A percentile compares a stretch with the other conserved stretches of the same genome.
Conservation (phyloP, 23 tunicate species). For the Halocynthia roretzi region DNA sequence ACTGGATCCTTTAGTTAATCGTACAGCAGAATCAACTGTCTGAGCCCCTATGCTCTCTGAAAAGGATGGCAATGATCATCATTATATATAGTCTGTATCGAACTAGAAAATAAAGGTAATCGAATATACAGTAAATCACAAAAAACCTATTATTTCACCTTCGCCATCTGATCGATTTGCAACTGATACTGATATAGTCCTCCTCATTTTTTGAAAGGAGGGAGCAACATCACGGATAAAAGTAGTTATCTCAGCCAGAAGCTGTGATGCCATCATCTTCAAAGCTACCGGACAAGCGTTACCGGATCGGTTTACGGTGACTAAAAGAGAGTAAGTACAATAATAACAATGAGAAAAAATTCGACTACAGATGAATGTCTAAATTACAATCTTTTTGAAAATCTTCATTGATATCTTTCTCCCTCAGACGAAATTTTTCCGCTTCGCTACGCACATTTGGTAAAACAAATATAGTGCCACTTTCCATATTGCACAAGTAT, state of each 20-base stretch:
- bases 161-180: slow-evolving; percentile 1
- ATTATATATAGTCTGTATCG: too few relatives aligned
- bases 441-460: slow-evolving; percentile 30
- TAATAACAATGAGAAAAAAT: too few relatives aligned
- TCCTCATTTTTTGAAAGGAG: slow-evolving; percentile 4
- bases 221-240: slow-evolving; percentile 68
- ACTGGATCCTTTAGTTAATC: background rate
- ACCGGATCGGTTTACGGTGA: slow-evolving; percentile 49
- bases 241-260: slow-evolving; percentile 68
- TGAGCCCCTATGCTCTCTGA: background rate
- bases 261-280: slow-evolving; percentile 55
- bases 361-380: too few relatives aligned
- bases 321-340: slow-evolving; percentile 8
- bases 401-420: slow-evolving; percentile 58
- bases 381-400: slow-evolving; percentile 57
- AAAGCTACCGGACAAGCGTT: slow-evolving; percentile 52
- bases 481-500: slow-evolving; percentile 11
- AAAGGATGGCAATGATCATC: too few relatives aligned
- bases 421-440: slow-evolving; percentile 11
- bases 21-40: background rate
- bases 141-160: background rate
- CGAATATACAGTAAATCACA: too few relatives aligned
- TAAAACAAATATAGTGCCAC: slow-evolving; percentile 17
- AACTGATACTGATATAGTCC: background rate
- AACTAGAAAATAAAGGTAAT: too few relatives aligned